Conservation (phyloP, 2,113 vertebrate genomes). For the Erinaceus europaeus region DNA sequence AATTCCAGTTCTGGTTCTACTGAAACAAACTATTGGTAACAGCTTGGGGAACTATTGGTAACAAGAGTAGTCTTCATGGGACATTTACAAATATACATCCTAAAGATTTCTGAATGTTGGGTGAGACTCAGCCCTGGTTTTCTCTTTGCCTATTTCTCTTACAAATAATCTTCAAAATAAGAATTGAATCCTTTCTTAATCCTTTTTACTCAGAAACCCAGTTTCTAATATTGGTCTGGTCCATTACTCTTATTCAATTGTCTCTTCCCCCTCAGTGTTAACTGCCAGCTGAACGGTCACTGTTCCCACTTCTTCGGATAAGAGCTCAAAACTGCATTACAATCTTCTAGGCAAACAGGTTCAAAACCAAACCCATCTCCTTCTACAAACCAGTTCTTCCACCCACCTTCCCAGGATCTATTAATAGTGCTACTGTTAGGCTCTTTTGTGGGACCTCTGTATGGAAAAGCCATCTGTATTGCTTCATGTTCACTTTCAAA, state of each 20-base stretch:
- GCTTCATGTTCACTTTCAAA: neutral
- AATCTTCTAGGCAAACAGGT: conserved; percentile 43
- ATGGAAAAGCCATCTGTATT: neutral
- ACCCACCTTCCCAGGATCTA: neutral
- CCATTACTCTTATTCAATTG: neutral
- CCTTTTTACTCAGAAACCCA: conserved; percentile 27
- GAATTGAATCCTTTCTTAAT: neutral
- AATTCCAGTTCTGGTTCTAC: too few species aligned
- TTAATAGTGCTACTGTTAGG: neutral
- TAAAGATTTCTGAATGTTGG: neutral
- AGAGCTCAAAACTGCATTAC: neutral
- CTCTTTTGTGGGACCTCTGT: too few species aligned
- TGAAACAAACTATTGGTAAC: too few species aligned
- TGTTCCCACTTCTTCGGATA: neutral
- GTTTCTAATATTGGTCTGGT: conserved; percentile 37
- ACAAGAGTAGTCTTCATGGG: neutral
- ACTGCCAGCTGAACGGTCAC: neutral
- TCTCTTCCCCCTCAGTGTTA: neutral
- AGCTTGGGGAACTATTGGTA: too few species aligned
- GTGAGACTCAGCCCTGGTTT: neutral
- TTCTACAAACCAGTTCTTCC: conserved; percentile 38
- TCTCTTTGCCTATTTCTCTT: conserved; percentile 21
- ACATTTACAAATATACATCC: neutral
- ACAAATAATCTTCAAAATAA: conserved; percentile 13
- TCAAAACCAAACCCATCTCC: conserved; percentile 36